These are phyloP conservation scores for Sinonovacula constricta DNA, from an alignment of 1,140 invertebrate genomes.

Conservation along the genomic window DNA sequence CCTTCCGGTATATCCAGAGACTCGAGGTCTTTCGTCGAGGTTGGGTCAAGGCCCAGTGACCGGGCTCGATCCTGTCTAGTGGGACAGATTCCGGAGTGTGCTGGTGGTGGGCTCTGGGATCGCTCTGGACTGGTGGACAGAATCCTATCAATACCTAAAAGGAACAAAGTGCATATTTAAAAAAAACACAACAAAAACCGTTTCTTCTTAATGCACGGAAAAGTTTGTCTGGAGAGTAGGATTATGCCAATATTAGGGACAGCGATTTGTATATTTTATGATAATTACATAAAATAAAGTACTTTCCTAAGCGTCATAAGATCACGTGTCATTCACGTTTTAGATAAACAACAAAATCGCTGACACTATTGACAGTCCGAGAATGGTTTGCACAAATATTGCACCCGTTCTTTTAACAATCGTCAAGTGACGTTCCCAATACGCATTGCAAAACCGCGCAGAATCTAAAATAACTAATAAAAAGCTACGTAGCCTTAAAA, in stretches of 20 bases:
- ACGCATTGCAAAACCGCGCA: too few relatives aligned
- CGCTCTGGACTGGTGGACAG: constrained; percentile 24
- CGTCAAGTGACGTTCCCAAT: too few relatives aligned
- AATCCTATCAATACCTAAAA: constrained; percentile 48
- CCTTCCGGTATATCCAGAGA: constrained; percentile 44
- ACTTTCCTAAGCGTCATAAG: too few relatives aligned
- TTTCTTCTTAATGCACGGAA: neutral
- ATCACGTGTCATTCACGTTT: too few relatives aligned
- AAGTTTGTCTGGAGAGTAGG: neutral
- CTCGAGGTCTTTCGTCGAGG: constrained; percentile 6
- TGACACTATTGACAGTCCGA: too few relatives aligned
- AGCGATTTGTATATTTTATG: constrained; percentile 7
- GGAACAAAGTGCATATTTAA: neutral
- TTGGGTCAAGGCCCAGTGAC: neutral
- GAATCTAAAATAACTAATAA: too few relatives aligned
- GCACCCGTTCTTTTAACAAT: too few relatives aligned
- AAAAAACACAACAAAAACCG: neutral
- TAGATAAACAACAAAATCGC: too few relatives aligned
- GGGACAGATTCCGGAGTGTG: constrained; percentile 4
- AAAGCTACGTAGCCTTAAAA: too few relatives aligned
- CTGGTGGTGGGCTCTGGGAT: constrained; percentile 31
- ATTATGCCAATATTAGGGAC: constrained; percentile 23
- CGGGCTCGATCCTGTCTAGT: neutral
- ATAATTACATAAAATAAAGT: constrained; percentile 21
- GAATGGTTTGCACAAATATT: too few relatives aligned